Base-by-base conservation (phyloP, 2,113 vertebrate genomes). In the Solea senegalensis region DNA sequence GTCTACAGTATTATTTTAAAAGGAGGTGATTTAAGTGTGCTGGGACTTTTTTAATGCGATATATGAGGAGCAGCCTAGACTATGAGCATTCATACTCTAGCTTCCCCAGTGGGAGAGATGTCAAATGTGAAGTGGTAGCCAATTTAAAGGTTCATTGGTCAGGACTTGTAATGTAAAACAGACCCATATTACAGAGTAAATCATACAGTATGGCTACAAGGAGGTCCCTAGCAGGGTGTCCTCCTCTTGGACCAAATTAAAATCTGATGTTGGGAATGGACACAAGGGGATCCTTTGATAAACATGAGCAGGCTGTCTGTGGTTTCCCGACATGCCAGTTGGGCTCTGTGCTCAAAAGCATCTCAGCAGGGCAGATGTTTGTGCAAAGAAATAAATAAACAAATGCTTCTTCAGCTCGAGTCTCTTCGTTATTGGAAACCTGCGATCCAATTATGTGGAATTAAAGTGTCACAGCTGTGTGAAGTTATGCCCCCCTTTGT, bases 121-220 rank as follows among this genome's bases (percentile, higher is more conserved):
- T 41, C 21, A 71, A 21, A 71, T 40, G 28, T 40, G 58, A 69
- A 64, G 16, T 66, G 15, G 56, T 2, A 41, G 34, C 62, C 63
- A 74, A 78, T 79, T 82, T 70, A 72, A 55, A 83, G 58, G 67
- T 72, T 72, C 48, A 55, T 46, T 50, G 53, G 7, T 48, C 52
- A 28, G 15, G 34, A 55, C 46, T 21, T 59, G 45, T 54, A 40
- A 64, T 81, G 53, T 50, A 52, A 63, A 76, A 60, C 14, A 34
- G n/a, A 59, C 3, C 14, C 8, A 12, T 21, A 34, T 54, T 12
- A 60, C 14, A 2, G 14, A 63, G 34, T 40, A 65, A 55, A 69
- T 51, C 64, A 45, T 65, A 5, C 51, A 43, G 41, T 9, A 26
- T 27, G 34, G 43, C 53, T 54, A 16, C 15, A 10, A 10, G 4